Evolutionary conservation across 1,140 invertebrate genomes (phyloP).

Genomic region (Calycopis cecrops): DNA sequence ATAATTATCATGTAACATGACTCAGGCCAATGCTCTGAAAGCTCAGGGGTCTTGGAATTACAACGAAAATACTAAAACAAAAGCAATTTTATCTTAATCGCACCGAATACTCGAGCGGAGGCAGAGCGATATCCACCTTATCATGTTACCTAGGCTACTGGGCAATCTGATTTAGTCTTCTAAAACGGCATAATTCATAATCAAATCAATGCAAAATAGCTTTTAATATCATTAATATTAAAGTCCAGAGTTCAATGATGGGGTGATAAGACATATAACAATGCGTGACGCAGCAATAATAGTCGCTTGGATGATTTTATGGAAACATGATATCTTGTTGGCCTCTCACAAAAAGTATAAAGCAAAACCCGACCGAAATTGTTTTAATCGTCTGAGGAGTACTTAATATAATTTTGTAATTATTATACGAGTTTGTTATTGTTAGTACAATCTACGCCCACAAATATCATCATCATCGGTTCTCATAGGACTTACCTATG

Average conservation of each 20-base stretch:
- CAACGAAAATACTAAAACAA: constrained; percentile 59
- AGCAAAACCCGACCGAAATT: constrained; percentile 67
- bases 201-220: constrained; percentile 17
- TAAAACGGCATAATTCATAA: constrained; percentile 33
- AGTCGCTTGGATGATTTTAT: constrained; percentile 72
- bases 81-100: constrained; percentile 68
- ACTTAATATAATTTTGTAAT: constrained; percentile 49
- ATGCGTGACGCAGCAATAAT: constrained; percentile 52
- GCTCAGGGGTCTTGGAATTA: constrained; percentile 32
- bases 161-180: constrained; percentile 38
- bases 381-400: constrained; percentile 71
- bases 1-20: constrained; percentile 7
- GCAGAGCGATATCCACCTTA: constrained; percentile 68
- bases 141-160: constrained; percentile 73
- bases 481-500: too few species aligned
- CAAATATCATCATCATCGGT: too few species aligned
- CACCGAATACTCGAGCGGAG: constrained; percentile 66
- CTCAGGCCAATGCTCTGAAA: constrained; percentile 25
- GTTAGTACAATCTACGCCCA: constrained; percentile 16
- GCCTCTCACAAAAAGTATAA: constrained; percentile 69
- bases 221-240: constrained; percentile 26
- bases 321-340: constrained; percentile 70
- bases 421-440: constrained; percentile 38
- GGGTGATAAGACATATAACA: constrained; percentile 39
- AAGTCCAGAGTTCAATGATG: constrained; percentile 28